Evolutionary conservation across 1,140 invertebrate species (phyloP).

Genomic region (Chrysopa pallens): DNA sequence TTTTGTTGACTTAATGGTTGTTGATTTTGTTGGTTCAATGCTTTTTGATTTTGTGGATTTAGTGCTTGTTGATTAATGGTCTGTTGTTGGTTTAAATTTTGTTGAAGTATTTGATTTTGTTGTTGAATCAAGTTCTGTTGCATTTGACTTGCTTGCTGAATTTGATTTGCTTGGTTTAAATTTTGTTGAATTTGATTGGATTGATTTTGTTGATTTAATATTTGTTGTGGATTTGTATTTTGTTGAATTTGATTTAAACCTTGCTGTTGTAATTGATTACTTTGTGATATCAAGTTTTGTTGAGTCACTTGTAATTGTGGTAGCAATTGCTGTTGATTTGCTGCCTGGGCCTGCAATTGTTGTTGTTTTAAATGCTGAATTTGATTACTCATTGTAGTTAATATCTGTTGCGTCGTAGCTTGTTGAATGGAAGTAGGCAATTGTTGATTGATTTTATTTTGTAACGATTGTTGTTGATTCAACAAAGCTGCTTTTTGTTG

Average conservation of each 20-base stretch:
- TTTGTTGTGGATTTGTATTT: too few relatives aligned
- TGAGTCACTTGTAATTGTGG: slow-evolving; percentile 21
- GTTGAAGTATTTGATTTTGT: slow-evolving; percentile 11
- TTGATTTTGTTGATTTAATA: slow-evolving; percentile 1
- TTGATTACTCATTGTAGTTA: slow-evolving; percentile 3
- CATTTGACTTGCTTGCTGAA: slow-evolving; percentile 6
- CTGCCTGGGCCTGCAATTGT: slow-evolving; percentile 6
- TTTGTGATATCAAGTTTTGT: slow-evolving; percentile 34
- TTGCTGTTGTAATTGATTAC: slow-evolving; percentile 32
- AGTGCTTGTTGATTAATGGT: slow-evolving; percentile 16
- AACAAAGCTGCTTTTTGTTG: slow-evolving; percentile 9
- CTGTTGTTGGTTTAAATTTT: slow-evolving; percentile 17
- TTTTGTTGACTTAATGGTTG: slow-evolving; percentile 7
- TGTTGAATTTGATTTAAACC: slow-evolving; percentile 9
- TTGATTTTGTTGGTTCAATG: slow-evolving; percentile 6
- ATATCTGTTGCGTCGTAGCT: neutral
- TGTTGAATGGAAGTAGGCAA: slow-evolving; percentile 3
- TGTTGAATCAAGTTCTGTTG: slow-evolving; percentile 13
- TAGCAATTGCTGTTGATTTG: slow-evolving; percentile 6
- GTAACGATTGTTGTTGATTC: slow-evolving; percentile 8
- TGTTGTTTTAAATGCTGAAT: neutral
- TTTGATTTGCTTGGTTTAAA: slow-evolving; percentile 21
- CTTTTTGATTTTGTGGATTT: slow-evolving; percentile 14
- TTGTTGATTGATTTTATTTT: neutral
- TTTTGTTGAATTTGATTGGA: slow-evolving; percentile 1